phyloP scores from a whole-genome alignment of 2,888 invertebrate genomes.

The Drosophila buzzatii region DNA sequence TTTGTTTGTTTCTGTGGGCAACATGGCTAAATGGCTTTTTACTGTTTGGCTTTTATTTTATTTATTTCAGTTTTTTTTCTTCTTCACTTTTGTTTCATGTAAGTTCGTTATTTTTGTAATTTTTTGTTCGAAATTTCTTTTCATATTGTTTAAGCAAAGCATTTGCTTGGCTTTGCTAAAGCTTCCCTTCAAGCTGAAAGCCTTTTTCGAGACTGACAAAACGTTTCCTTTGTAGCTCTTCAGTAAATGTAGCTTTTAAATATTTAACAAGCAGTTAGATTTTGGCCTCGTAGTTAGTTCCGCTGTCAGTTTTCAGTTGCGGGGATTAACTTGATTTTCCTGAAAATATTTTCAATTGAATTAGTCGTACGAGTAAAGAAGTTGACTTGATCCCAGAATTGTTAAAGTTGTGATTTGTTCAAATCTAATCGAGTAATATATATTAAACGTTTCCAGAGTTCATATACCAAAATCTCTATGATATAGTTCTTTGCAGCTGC shows the following conservation, averaged over 20 bases:
- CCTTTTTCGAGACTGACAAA: background rate
- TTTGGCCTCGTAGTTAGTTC: background rate
- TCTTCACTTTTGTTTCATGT: background rate
- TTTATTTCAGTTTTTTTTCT: background rate
- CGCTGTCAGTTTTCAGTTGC: background rate
- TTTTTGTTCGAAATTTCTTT: slow-evolving; percentile 4
- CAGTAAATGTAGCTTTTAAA: background rate
- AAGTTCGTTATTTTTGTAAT: slow-evolving; percentile 1
- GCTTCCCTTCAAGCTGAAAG: slow-evolving; percentile 3
- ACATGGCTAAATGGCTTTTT: slow-evolving; percentile 19
- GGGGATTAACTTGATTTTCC: background rate
- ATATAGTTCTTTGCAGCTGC: too few relatives aligned
- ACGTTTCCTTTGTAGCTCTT: background rate
- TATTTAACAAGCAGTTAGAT: slow-evolving; percentile 6
- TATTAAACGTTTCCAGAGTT: too few relatives aligned
- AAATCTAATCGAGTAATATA: too few relatives aligned
- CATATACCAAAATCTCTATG: background rate
- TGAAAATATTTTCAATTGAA: background rate
- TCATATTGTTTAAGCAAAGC: background rate
- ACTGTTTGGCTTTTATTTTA: slow-evolving; percentile 5
- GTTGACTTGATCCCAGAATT: background rate
- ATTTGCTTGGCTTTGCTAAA: background rate
- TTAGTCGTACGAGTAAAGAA: background rate
- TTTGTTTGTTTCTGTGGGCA: background rate
- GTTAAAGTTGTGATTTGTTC: too few relatives aligned